Evolutionary conservation across 2,797 vertebrate species (phyloP).

Genomic region (Eidolon dupreanum): DNA sequence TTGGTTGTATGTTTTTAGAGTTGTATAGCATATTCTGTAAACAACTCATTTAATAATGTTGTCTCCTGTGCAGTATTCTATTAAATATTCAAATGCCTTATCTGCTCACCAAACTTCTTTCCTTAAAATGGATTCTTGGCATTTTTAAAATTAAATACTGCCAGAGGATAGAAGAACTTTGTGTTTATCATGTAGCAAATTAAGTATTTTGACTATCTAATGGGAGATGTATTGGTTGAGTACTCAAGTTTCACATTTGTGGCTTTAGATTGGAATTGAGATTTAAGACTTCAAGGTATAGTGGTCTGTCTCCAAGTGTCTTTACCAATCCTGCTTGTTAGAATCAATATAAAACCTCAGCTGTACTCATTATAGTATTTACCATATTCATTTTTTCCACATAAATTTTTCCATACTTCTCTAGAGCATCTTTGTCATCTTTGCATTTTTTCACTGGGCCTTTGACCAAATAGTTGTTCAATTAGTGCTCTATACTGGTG

Average conservation of each 20-base stretch:
- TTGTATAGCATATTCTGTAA: neutral
- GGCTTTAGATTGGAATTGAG: neutral
- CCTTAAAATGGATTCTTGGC: neutral
- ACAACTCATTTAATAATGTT: neutral
- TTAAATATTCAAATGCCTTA: neutral
- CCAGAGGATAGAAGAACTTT: neutral
- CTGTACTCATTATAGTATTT: neutral
- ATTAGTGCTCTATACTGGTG: neutral
- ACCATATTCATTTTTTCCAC: neutral
- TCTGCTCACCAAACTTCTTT: neutral
- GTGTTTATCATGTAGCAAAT: neutral
- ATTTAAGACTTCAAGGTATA: neutral
- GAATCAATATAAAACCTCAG: neutral
- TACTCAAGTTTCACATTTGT: neutral
- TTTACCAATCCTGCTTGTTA: neutral
- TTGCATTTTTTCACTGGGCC: neutral
- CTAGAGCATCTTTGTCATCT: neutral
- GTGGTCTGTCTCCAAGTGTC: neutral
- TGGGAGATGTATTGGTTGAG: neutral
- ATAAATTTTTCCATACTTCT: neutral
- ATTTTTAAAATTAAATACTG: slow-evolving; percentile 9
- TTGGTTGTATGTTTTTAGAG: neutral
- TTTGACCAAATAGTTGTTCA: neutral
- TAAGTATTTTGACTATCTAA: neutral
- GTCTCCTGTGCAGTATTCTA: neutral